These are phyloP conservation scores for Podargus strigoides DNA, from an alignment of 2,797 vertebrate species.

Conservation along the genomic window DNA sequence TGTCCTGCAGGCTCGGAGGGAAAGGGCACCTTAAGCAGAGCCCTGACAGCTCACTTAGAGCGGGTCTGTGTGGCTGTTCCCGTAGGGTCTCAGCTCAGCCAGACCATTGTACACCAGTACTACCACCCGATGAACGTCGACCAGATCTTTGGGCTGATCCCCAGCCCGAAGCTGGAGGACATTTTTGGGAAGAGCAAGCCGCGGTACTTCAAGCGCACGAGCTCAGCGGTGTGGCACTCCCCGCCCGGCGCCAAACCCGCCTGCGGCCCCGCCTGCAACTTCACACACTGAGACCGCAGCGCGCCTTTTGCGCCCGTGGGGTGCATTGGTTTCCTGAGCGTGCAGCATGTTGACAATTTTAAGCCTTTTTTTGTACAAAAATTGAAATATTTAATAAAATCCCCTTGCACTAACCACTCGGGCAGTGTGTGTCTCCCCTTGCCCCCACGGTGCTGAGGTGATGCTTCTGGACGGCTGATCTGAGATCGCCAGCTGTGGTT, in stretches of 20 bases:
- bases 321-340: no score
- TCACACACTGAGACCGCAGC: not conserved
- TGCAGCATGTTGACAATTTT: not conserved
- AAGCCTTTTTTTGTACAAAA: not conserved
- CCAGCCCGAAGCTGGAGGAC: slow-evolving; percentile 81
- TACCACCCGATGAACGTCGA: not conserved
- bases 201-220: slow-evolving; percentile 92
- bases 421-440: fast-evolving
- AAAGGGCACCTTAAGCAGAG: not conserved
- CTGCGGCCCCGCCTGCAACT: not conserved
- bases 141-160: slow-evolving; percentile 57
- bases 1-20: fast-evolving
- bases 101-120: slow-evolving; percentile 25
- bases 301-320: fast-evolving
- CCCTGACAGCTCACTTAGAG: fast-evolving
- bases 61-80: not conserved
- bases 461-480: not conserved
- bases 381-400: not conserved
- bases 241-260: slow-evolving; percentile 57
- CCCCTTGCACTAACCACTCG: not conserved
- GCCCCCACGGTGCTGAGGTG: fast-evolving
- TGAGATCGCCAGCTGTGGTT: fast-evolving
- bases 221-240: slow-evolving; percentile 92
- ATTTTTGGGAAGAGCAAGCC: slow-evolving; percentile 94
- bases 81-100: not conserved